Percentiles rank a stretch among this genome's conserved stretches.
phyloP scores from a whole-genome alignment of 2,888 invertebrate genomes.

The Mesoligia furuncula region DNA sequence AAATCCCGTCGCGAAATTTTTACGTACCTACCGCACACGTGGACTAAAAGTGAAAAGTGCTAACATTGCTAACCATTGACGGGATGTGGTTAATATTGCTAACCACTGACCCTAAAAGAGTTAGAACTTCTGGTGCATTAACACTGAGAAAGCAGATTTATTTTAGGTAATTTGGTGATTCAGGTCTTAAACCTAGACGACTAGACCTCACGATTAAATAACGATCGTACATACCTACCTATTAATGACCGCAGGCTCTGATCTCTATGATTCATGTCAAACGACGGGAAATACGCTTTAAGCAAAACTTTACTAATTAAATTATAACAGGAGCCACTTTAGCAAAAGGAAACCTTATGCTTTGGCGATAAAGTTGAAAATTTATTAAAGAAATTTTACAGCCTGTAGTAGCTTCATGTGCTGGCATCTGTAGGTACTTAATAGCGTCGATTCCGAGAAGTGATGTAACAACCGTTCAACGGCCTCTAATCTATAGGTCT shows the following conservation, averaged over 20 bases:
- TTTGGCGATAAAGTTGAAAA: too few relatives aligned
- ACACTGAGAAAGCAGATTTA: background rate
- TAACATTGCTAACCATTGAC: too few relatives aligned
- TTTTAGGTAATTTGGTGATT: constrained; percentile 7
- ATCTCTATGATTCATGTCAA: constrained; percentile 11
- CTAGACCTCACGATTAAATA: too few relatives aligned
- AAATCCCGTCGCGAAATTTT: too few relatives aligned
- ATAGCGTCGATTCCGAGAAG: background rate
- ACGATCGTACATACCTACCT: background rate
- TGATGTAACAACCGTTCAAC: background rate
- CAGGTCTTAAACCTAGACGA: background rate
- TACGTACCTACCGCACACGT: too few relatives aligned
- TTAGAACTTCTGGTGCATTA: background rate
- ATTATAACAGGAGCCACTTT: background rate
- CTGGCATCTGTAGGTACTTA: too few relatives aligned
- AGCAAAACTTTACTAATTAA: background rate
- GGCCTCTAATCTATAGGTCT: background rate
- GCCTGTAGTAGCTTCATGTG: too few relatives aligned
- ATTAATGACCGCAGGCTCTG: background rate
- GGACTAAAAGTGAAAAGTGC: background rate
- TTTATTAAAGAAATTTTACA: too few relatives aligned
- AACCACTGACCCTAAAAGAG: background rate
- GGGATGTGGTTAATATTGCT: background rate
- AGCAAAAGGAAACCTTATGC: too few relatives aligned
- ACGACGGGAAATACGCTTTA: too few relatives aligned